Conservation (phyloP, 2,888 invertebrate species). For the Apamea monoglypha region DNA sequence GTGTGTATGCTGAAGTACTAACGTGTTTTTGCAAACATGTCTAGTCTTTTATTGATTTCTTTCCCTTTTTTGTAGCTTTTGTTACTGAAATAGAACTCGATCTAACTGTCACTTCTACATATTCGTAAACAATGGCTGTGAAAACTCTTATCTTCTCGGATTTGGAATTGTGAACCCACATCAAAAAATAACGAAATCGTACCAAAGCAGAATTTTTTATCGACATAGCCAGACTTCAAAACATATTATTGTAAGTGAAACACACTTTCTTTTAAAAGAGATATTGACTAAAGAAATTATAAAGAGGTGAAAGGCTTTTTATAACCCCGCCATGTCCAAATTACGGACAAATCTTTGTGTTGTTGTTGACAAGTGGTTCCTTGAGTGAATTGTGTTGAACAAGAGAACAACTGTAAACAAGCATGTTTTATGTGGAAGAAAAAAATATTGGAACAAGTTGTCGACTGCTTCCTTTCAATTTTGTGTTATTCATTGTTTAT, state of each 20-base stretch:
- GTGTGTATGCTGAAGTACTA: conserved; percentile 76
- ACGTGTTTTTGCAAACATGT: conserved; percentile 72
- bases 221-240: neutral
- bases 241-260: neutral
- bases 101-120: conserved; percentile 3
- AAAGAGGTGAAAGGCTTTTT: conserved; percentile 11
- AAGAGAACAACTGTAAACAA: conserved; percentile 52
- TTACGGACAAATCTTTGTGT: conserved; percentile 35
- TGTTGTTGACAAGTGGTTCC: conserved; percentile 43
- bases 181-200: conserved; percentile 1
- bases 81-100: conserved; percentile 23
- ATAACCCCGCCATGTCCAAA: conserved; percentile 28
- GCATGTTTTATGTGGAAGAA: conserved; percentile 53
- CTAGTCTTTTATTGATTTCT: conserved; percentile 33
- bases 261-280: neutral
- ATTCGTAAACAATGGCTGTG: conserved; percentile 5
- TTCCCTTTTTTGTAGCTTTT: conserved; percentile 11
- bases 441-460: conserved; percentile 55
- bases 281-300: conserved; percentile 6
- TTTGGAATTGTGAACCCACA: neutral
- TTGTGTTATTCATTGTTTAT: conserved; percentile 40
- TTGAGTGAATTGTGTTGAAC: conserved; percentile 50
- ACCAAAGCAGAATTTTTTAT: neutral
- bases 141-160: neutral
- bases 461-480: conserved; percentile 55